Evolutionary conservation across 2,888 invertebrate genomes (phyloP), one percentile per base, ranked within the genome.

Genomic region (Cephus pygmeus): DNA sequence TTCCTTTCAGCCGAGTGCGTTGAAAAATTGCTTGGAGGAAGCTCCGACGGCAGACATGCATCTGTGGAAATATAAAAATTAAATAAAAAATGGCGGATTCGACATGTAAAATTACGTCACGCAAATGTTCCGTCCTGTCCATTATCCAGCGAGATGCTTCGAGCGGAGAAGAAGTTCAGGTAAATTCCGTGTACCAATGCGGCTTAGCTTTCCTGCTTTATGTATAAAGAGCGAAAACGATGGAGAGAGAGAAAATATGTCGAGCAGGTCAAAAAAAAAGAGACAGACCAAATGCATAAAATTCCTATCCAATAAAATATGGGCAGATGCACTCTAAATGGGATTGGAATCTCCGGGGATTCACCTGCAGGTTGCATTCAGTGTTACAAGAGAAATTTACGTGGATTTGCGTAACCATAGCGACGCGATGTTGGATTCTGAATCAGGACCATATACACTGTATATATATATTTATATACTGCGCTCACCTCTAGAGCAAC

Each of bases 321-420:
- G 34, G n/a, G 69, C 75, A 34, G 34, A 31, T 69, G 69, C 75
- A 75, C 75, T 69, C 23, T 12, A 34, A 69, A 34, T 75, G 34
- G 33, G 68, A 69, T 34, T 69, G 31, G 3, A 56, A 34, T 75
- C 68, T 75, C 75, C 69, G 11, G 69, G 75, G 69, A 75, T 75
- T 23, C 56, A n/a, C 34, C 33, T 34, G 69, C 68, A 69, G 34
- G 69, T 75, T 56, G 69, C 69, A 75, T 75, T 69, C 69, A 34
- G 69, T 69, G 69, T 34, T 68, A 33, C 56, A 30, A 31, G 12
- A 31, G 33, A 34, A 71, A 71, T 69, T 69, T 69, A 69, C 71
- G 33, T 71, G 71, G 15, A 34, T 23, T 31, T 23, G n/a, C 71
- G 71, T 71, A 71, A 56, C 23, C 56, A 23, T 56, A 2, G 56